These are phyloP conservation scores for Nyctibius bracteatus DNA, from an alignment of 2,113 vertebrate genomes.

Conservation along the genomic window DNA sequence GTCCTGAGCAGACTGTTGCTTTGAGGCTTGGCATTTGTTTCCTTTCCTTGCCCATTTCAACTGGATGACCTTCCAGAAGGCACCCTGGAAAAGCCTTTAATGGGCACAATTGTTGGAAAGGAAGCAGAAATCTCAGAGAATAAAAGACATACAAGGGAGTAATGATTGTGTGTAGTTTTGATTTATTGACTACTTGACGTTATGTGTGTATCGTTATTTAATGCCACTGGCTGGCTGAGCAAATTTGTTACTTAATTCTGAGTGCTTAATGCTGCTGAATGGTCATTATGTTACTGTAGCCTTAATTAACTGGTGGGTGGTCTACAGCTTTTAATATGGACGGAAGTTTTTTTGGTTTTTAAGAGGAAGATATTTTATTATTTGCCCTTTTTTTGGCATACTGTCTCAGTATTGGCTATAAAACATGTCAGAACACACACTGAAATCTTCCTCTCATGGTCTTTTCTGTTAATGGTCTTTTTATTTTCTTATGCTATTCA, in stretches of 20 bases:
- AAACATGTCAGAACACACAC: not conserved
- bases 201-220: not conserved
- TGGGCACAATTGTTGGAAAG: not conserved
- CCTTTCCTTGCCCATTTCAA: not conserved
- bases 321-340: not conserved
- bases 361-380: not conserved
- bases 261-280: not conserved
- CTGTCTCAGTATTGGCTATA: not conserved
- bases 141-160: not conserved
- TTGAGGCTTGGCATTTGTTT: not conserved
- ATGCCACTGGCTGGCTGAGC: not conserved
- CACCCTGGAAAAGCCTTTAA: not conserved
- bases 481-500: not conserved
- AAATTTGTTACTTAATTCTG: not conserved
- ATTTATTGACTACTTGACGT: constrained; percentile 8
- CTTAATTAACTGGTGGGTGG: not conserved
- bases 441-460: not conserved
- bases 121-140: not conserved
- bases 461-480: not conserved
- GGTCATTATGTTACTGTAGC: not conserved
- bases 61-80: not conserved
- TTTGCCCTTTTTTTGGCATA: not conserved
- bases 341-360: not conserved
- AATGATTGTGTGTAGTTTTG: constrained; percentile 24
- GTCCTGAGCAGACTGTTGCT: not conserved